phyloP scores from a whole-genome alignment of 2,888 invertebrate genomes.

The Drosophila kokeensis region DNA sequence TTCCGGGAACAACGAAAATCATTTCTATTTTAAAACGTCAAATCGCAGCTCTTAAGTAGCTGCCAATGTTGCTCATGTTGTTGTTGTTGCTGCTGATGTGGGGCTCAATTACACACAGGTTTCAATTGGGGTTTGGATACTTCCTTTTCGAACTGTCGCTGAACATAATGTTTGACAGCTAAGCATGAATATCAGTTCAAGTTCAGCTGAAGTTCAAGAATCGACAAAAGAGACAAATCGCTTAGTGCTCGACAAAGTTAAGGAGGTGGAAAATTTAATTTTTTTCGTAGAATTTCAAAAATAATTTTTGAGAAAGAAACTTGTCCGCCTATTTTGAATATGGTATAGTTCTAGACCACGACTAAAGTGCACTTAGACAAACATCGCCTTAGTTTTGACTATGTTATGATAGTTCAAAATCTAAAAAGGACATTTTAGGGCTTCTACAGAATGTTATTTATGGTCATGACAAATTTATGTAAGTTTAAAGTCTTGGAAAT shows the following conservation, averaged over 20 bases:
- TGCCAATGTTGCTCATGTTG: neutral
- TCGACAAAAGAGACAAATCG: neutral
- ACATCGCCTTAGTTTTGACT: neutral
- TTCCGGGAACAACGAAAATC: conserved; percentile 27
- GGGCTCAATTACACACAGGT: conserved; percentile 11
- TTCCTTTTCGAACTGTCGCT: neutral
- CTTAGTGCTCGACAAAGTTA: neutral
- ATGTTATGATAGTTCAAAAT: neutral
- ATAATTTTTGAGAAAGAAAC: neutral
- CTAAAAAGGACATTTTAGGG: neutral
- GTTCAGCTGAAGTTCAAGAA: neutral
- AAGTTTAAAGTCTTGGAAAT: neutral
- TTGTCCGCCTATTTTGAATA: neutral
- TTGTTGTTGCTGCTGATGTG: neutral
- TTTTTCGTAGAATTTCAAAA: neutral
- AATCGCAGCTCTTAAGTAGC: conserved; percentile 6
- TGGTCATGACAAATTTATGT: neutral
- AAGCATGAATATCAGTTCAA: neutral
- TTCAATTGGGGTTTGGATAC: conserved; percentile 3
- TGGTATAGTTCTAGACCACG: neutral
- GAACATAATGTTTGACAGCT: neutral
- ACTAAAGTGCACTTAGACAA: neutral
- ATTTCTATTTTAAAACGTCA: conserved; percentile 25
- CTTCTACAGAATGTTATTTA: neutral
- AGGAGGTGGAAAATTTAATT: neutral